Evolutionary conservation across 2,888 invertebrate species (phyloP), one percentile per base, ranked within the genome.

Genomic region (Ichneumon xanthorius): DNA sequence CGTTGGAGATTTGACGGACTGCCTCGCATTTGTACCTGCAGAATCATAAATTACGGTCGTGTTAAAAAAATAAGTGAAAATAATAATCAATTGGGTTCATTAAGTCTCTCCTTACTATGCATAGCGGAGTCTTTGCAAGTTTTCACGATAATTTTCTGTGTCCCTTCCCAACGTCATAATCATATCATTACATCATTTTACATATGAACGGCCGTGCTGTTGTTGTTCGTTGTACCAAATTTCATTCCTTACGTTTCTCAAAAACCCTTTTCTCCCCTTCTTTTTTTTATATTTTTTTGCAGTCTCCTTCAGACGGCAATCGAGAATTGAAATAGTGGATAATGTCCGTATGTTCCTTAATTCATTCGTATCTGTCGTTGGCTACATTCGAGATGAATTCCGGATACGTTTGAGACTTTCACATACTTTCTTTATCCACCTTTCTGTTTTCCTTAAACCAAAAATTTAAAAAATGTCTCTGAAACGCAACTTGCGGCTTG

Each of bases 11-110:
- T 92, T 93, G 58, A 91, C 92, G 26, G 91, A 90, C 30, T 91
- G 86, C 84, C 90, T 91, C 48, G 84, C 87, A 83, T 87, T 90
- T 83, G 89, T 87, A 84, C 92, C 93, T 94, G 79, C 5, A 80
- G 83, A 88, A 88, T 16, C 33, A 37, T 85, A 19, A 77, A 77
- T 55, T 4, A 16, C 11, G 3, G n/a, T n/a, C 33, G 30, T 37
- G 14, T 77, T 37, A 61, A 67, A 70, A 75, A 70, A 81, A 76
- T 53, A 50, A 55, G 58, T 50, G 5, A 37, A 40, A 70, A 55
- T n/a, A 14, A 40, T 16, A 33, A 45, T 22, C 22, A 14, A 9
- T 22, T 3, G 37, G 1, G 4, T 50, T 48, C 11, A 5, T 37
- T 1, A 6, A 33, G 11, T 68, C 48, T 68, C 14, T 4, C 6